Percentiles rank a stretch among this genome's conserved stretches.
phyloP scores from a whole-genome alignment of 2,797 vertebrate genomes.

The Lophius americanus region DNA sequence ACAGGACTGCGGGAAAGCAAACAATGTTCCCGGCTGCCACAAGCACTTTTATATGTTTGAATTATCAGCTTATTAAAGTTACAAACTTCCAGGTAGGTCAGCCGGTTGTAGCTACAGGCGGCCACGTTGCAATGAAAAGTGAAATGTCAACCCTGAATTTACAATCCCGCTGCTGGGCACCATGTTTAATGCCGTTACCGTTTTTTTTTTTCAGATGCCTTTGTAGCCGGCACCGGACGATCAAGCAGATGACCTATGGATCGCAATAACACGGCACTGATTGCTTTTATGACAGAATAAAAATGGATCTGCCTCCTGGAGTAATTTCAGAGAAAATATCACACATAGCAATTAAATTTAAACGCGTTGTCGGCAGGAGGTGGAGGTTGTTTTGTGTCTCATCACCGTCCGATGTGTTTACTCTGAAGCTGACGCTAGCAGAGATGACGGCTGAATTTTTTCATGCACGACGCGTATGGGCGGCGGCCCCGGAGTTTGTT shows the following conservation, averaged over 20 bases:
- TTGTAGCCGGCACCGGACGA: conserved; percentile 40
- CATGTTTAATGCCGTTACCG: conserved; percentile 57
- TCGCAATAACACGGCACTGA: conserved; percentile 43
- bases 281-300: conserved; percentile 39
- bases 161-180: conserved; percentile 74
- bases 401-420: conserved; percentile 16
- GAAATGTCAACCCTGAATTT: conserved; percentile 80
- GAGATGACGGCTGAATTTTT: conserved; percentile 40
- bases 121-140: conserved; percentile 73
- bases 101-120: conserved; percentile 68
- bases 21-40: conserved; percentile 30
- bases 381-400: conserved; percentile 6
- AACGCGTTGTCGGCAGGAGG: not conserved
- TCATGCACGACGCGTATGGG: conserved; percentile 24
- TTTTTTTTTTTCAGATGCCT: conserved; percentile 53
- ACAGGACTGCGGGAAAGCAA: conserved; percentile 30
- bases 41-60: conserved; percentile 77
- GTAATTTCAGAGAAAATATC: not conserved
- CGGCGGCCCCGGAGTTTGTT: conserved; percentile 3
- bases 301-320: conserved; percentile 24
- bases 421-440: conserved; percentile 19
- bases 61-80: conserved; percentile 84
- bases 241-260: conserved; percentile 51
- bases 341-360: conserved; percentile 9
- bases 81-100: conserved; percentile 73